A percentile compares a stretch with the other conserved stretches of the same genome.
These are phyloP conservation scores for Pteromalus puparum DNA, from an alignment of 1,140 invertebrate species.

Conservation along the genomic window DNA sequence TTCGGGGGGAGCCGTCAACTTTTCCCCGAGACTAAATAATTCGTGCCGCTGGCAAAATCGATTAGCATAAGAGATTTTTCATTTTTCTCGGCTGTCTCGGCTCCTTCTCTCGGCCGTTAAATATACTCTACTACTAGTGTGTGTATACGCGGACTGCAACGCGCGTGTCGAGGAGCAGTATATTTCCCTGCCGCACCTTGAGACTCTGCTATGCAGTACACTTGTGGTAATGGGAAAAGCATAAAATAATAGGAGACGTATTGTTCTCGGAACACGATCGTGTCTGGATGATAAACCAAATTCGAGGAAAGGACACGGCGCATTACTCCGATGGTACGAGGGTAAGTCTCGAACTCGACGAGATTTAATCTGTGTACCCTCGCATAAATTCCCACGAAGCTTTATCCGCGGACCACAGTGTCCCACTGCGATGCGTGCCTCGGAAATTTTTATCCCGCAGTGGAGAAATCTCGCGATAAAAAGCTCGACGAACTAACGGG, in stretches of 20 bases:
- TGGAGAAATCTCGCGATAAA: slow-evolving; percentile 20
- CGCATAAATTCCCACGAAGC: slow-evolving; percentile 24
- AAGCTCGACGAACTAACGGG: background rate
- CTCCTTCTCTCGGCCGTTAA: background rate
- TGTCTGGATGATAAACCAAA: background rate
- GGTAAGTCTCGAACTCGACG: background rate
- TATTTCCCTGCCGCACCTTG: background rate
- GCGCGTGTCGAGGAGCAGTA: background rate
- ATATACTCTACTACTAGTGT: background rate
- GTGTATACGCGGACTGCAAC: background rate
- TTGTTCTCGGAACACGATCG: background rate
- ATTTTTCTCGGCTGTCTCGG: background rate
- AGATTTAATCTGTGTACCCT: slow-evolving; percentile 1
- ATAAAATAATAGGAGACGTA: background rate
- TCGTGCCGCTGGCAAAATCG: background rate
- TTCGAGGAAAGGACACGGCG: too few species aligned
- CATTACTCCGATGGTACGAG: too few species aligned
- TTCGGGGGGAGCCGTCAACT: background rate
- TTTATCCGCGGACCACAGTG: background rate
- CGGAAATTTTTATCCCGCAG: slow-evolving; percentile 22
- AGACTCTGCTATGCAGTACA: background rate
- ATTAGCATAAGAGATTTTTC: slow-evolving; percentile 5
- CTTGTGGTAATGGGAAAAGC: background rate
- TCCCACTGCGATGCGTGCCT: background rate
- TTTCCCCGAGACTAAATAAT: slow-evolving; percentile 14